Conservation (phyloP, 2,888 invertebrate genomes). For the Diabrotica balteata region DNA sequence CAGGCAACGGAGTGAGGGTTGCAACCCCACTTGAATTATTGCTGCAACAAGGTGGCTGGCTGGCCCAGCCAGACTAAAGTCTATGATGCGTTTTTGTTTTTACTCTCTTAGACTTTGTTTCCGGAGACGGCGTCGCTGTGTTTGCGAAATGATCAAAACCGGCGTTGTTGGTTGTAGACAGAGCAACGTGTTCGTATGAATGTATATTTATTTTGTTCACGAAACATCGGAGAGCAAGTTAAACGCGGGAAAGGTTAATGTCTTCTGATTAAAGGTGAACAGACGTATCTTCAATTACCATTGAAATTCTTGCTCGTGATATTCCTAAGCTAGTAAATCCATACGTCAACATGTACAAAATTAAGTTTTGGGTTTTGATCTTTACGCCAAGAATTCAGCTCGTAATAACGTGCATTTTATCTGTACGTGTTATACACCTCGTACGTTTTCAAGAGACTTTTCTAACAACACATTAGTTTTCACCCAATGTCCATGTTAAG, state of each 20-base stretch:
- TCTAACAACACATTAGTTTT: no score
- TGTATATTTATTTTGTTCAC: background rate
- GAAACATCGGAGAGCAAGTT: background rate
- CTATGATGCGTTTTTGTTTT: constrained; percentile 24
- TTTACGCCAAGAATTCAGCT: no score
- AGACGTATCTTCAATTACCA: no score
- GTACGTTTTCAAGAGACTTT: no score
- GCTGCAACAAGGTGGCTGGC: constrained; percentile 57
- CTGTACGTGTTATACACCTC: no score
- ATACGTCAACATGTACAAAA: no score
- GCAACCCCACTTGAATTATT: constrained; percentile 64
- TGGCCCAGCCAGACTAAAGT: constrained; percentile 39
- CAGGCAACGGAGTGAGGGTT: constrained; percentile 61
- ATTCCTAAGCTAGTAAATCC: no score
- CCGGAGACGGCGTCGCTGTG: constrained; percentile 2
- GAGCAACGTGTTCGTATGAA: no score
- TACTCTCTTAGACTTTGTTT: constrained; percentile 13
- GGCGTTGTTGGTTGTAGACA: background rate
- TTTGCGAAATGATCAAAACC: constrained; percentile 23
- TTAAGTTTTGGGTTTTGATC: no score
- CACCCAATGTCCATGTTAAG: no score
- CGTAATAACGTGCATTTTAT: no score
- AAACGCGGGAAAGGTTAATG: constrained; percentile 9
- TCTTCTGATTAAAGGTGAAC: background rate
- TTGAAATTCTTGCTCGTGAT: no score